A percentile compares a stretch with the other conserved stretches of the same genome.
Evolutionary conservation across 2,113 vertebrate species (phyloP).

Genomic region (Nerophis lumbriciformis): DNA sequence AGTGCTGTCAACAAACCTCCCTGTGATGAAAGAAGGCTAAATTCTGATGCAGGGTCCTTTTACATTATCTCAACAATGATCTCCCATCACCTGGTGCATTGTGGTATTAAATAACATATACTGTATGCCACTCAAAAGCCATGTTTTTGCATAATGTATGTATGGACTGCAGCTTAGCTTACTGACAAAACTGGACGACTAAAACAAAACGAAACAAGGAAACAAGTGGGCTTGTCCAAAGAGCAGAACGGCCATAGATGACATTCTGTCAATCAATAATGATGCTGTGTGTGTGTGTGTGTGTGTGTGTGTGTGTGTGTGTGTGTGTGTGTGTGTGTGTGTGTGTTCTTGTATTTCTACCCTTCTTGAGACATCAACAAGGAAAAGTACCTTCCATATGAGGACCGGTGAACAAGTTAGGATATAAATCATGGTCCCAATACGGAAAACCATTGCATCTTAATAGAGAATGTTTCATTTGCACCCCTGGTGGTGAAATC

Average conservation of each 20-base stretch:
- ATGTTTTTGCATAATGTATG: constrained; percentile 13
- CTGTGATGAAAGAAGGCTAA: neutral
- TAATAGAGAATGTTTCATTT: too few relatives aligned
- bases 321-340: neutral
- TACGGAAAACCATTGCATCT: too few relatives aligned
- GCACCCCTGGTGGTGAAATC: too few relatives aligned
- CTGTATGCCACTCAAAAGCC: constrained; percentile 5
- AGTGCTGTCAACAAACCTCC: neutral
- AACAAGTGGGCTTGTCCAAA: neutral
- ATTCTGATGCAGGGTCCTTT: neutral
- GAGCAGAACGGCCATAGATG: neutral
- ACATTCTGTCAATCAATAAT: constrained; percentile 10
- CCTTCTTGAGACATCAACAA: too few relatives aligned
- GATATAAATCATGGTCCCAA: too few relatives aligned
- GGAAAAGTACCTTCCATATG: too few relatives aligned
- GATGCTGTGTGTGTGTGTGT: neutral
- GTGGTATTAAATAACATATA: constrained; percentile 30
- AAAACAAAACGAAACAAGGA: neutral
- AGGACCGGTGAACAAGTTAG: too few relatives aligned
- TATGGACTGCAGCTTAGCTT: neutral
- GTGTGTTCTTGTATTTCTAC: too few relatives aligned
- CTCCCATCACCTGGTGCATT: constrained; percentile 9
- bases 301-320: neutral
- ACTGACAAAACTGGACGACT: constrained; percentile 15
- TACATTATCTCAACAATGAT: neutral